Conservation (phyloP, 1,140 invertebrate species). For the Cherax destructor region DNA sequence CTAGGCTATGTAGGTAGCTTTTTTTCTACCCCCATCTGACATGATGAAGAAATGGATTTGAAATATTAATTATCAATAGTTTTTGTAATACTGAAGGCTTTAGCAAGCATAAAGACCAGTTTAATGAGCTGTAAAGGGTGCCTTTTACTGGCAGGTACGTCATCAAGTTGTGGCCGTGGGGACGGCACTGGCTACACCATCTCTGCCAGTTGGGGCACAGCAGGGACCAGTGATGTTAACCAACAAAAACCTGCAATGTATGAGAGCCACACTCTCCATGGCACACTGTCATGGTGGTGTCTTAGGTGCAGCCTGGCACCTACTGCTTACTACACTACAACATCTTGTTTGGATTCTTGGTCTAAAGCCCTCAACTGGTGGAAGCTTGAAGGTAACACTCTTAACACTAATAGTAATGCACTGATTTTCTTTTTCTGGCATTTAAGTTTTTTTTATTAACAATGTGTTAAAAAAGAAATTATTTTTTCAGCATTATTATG, state of each 20-base stretch:
- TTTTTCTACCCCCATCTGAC: background rate
- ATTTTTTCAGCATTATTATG: background rate
- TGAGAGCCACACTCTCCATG: conserved; percentile 90
- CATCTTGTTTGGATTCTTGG: conserved; percentile 99
- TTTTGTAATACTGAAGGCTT: conserved; percentile 13
- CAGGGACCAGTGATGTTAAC: conserved; percentile 99
- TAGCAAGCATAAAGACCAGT: background rate
- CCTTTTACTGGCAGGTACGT: conserved; percentile 79
- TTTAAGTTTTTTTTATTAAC: background rate
- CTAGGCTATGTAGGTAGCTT: background rate
- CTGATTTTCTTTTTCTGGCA: background rate
- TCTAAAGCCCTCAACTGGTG: conserved; percentile 93
- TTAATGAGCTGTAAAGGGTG: background rate
- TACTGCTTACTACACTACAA: conserved; percentile 95
- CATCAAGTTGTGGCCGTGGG: conserved; percentile 96
- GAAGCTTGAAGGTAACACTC: conserved; percentile 84
- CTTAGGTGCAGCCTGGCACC: conserved; percentile 94
- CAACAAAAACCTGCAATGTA: conserved; percentile 97
- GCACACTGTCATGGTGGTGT: conserved; percentile 95
- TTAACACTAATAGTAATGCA: no score
- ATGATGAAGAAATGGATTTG: conserved; percentile 2
- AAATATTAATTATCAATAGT: background rate
- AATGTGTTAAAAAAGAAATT: background rate
- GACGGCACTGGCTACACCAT: conserved; percentile 90
- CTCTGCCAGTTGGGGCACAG: conserved; percentile 83